These are phyloP conservation scores for Talpa occidentalis DNA, from an alignment of 2,113 vertebrate genomes.

Conservation along the genomic window DNA sequence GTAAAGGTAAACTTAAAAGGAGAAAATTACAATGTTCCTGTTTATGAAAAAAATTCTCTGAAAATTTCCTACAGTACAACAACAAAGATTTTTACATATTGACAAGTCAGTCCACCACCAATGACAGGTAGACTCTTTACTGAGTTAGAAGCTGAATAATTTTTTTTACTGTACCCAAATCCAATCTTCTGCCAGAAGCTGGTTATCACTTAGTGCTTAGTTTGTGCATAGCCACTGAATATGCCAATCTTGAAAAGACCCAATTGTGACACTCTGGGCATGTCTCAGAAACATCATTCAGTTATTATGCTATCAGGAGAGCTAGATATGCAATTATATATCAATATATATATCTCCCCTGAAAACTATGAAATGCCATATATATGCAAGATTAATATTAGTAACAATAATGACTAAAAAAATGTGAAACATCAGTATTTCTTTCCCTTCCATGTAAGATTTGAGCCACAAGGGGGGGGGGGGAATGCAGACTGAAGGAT, in stretches of 20 bases:
- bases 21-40: background rate
- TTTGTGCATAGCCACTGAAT: background rate
- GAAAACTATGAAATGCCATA: background rate
- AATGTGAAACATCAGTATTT: background rate
- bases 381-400: background rate
- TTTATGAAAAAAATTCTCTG: background rate
- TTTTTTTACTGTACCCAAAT: background rate
- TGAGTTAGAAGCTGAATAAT: background rate
- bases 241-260: background rate
- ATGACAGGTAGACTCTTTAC: background rate
- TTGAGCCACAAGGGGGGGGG: background rate
- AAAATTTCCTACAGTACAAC: background rate
- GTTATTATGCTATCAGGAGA: background rate
- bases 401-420: background rate
- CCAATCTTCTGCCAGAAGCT: background rate
- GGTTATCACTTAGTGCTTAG: background rate
- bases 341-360: too few species aligned
- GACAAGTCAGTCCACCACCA: background rate
- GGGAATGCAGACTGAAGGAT: background rate
- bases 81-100: background rate
- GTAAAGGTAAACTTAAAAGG: slow-evolving; percentile 1
- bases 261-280: background rate
- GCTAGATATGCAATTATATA: background rate
- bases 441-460: background rate
- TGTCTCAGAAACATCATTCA: background rate